Evolutionary conservation across 2,113 vertebrate species (phyloP), one percentile per base, ranked within the genome.

Genomic region (Malurus cyaneus): DNA sequence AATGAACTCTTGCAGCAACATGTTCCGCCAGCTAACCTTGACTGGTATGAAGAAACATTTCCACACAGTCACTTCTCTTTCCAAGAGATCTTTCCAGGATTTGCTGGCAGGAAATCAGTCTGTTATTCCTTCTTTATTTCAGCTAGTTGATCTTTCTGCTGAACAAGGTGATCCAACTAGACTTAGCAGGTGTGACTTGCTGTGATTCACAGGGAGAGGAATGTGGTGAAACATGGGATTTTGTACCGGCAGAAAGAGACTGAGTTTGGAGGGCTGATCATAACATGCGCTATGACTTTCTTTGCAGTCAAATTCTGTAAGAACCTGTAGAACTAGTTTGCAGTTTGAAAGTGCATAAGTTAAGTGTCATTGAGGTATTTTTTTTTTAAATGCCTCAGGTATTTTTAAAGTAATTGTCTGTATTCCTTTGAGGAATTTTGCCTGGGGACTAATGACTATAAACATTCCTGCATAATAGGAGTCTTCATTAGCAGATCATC

Each of bases 371-470:
- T 74, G 65, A 83, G 67, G 71, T 34, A 9, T 46, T 86, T 86
- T 46, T 86, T 86, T 89, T 61, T 93, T 18, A 89, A 76, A n/a
- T 31, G 62, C 56, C 61, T 52, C 14, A 11, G n/a, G n/a, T 77
- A 56, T 86, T 72, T 86, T 78, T 34, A 65, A 93, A 79, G 78
- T 81, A 86, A 65, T 83, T 94, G 46, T 56, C 56, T 80, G 52
- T 91, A 91, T 79, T 94, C 61, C 86, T 97, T 94, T 95, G 89
- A 93, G 92, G 61, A 94, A 70, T 72, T 81, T 90, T 81, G 87
- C 93, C 94, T 74, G 69, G 93, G 96, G 92, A 66, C 80, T 81
- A 88, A 57, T 83, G 90, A 82, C 62, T 79, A 62, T 79, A 92
- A 95, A 91, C 94, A 94, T 96, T 96, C 86, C 81, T 94, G 53